Evolutionary conservation across 2,113 vertebrate genomes (phyloP).

Genomic region (Chloebia gouldiae): DNA sequence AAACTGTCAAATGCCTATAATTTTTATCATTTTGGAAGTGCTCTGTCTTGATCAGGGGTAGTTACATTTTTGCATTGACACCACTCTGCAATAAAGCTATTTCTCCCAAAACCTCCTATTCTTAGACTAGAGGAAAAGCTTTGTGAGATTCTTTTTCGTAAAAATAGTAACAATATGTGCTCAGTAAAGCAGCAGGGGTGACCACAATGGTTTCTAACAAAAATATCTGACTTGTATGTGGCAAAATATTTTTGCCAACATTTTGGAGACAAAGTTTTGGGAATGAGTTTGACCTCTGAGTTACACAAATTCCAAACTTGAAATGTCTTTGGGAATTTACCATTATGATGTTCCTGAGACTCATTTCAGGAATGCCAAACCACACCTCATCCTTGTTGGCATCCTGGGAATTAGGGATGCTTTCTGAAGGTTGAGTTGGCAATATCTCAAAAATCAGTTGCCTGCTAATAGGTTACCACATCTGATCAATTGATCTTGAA

Average conservation of each 20-base stretch:
- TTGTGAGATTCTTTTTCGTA: background rate
- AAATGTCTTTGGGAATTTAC: background rate
- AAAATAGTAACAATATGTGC: constrained; percentile 27
- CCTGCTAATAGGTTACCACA: background rate
- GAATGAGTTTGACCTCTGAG: background rate
- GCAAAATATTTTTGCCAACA: background rate
- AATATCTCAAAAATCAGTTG: background rate
- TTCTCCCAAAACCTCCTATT: background rate
- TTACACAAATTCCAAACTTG: background rate
- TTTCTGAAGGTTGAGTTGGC: background rate
- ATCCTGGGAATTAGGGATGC: background rate
- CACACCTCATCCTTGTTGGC: background rate
- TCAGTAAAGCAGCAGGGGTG: constrained; percentile 19
- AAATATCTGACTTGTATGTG: background rate
- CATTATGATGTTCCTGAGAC: rapidly evolving
- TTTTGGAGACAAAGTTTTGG: background rate
- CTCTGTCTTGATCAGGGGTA: background rate
- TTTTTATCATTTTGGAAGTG: background rate
- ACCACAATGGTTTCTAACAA: background rate
- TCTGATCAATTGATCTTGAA: background rate
- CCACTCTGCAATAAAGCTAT: background rate
- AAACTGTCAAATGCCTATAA: background rate
- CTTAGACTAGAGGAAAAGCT: constrained; percentile 5
- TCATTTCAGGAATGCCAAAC: background rate
- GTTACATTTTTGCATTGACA: background rate